phyloP scores from a whole-genome alignment of 2,888 invertebrate genomes.

The Dynastes tityus region DNA sequence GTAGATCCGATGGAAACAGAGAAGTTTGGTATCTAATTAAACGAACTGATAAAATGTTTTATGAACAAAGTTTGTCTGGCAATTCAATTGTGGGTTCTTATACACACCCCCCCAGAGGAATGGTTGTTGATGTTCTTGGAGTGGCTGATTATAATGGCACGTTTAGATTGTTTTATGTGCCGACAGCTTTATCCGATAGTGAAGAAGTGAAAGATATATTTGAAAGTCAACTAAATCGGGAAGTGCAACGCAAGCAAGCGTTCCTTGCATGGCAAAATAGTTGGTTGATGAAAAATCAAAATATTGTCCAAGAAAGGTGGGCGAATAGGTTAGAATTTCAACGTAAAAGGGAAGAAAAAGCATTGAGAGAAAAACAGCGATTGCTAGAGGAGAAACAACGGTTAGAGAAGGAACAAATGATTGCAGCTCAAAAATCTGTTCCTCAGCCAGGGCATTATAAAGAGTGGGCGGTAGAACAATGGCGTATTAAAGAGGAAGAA shows the following conservation, averaged over 20 bases:
- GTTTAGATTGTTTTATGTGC: constrained; percentile 76
- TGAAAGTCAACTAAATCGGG: constrained; percentile 72
- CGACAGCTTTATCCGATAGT: constrained; percentile 62
- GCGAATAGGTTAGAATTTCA: constrained; percentile 62
- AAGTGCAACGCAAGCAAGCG: constrained; percentile 72
- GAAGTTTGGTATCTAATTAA: constrained; percentile 88
- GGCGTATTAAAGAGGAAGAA: constrained; percentile 64
- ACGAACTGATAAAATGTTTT: constrained; percentile 79
- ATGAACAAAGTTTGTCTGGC: constrained; percentile 79
- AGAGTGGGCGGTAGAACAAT: constrained; percentile 72
- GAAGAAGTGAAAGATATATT: constrained; percentile 61
- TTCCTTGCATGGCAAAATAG: constrained; percentile 77
- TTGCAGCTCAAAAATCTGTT: constrained; percentile 48
- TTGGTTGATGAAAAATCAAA: constrained; percentile 73
- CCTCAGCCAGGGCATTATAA: constrained; percentile 58
- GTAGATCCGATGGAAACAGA: constrained; percentile 81
- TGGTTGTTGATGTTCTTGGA: constrained; percentile 71
- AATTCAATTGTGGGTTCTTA: constrained; percentile 77
- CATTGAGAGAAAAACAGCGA: constrained; percentile 51
- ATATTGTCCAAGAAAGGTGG: constrained; percentile 59
- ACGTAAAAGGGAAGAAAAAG: constrained; percentile 53
- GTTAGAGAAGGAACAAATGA: constrained; percentile 57
- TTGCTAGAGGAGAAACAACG: constrained; percentile 48
- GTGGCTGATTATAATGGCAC: constrained; percentile 81
- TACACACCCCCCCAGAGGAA: constrained; percentile 70